A percentile compares a stretch with the other conserved stretches of the same genome.
Evolutionary conservation across 2,888 invertebrate genomes (phyloP).

Genomic region (Drosophila buzzatii): DNA sequence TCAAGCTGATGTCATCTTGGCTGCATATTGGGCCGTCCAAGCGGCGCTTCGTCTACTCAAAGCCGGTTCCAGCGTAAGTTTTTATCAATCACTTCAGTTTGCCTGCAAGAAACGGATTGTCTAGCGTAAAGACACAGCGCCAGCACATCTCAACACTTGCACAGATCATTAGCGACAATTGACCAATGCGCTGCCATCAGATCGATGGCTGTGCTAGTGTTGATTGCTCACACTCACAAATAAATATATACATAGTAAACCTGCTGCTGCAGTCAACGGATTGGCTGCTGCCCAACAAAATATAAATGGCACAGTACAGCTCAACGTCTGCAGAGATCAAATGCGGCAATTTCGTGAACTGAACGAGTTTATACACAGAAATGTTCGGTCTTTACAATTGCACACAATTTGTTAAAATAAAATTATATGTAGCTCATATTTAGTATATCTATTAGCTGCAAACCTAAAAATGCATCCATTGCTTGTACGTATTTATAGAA

Average conservation of each 20-base stretch:
- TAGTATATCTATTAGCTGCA: background rate
- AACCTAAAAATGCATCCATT: background rate
- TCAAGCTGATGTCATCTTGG: slow-evolving; percentile 97
- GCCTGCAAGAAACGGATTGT: slow-evolving; percentile 59
- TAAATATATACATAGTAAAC: background rate
- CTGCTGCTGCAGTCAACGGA: slow-evolving; percentile 38
- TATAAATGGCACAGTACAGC: slow-evolving; percentile 55
- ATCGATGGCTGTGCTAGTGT: slow-evolving; percentile 10
- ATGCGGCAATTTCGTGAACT: slow-evolving; percentile 69
- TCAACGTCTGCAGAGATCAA: slow-evolving; percentile 73
- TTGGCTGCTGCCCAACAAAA: slow-evolving; percentile 41
- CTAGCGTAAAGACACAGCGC: slow-evolving; percentile 30
- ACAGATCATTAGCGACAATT: slow-evolving; percentile 35
- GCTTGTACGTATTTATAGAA: slow-evolving; percentile 87
- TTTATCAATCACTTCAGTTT: background rate
- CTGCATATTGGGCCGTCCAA: slow-evolving; percentile 98
- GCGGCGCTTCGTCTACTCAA: slow-evolving; percentile 96
- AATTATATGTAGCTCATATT: slow-evolving; percentile 1
- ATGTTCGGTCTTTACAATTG: slow-evolving; percentile 72
- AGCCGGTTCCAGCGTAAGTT: slow-evolving; percentile 93
- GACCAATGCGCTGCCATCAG: slow-evolving; percentile 17
- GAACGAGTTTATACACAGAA: slow-evolving; percentile 54
- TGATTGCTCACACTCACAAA: slow-evolving; percentile 27
- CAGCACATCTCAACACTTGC: slow-evolving; percentile 64
- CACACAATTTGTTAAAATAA: slow-evolving; percentile 30